Evolutionary conservation across 2,113 vertebrate species (phyloP), one percentile per base, ranked within the genome.

Genomic region (Forbesichthys papilliferus): DNA sequence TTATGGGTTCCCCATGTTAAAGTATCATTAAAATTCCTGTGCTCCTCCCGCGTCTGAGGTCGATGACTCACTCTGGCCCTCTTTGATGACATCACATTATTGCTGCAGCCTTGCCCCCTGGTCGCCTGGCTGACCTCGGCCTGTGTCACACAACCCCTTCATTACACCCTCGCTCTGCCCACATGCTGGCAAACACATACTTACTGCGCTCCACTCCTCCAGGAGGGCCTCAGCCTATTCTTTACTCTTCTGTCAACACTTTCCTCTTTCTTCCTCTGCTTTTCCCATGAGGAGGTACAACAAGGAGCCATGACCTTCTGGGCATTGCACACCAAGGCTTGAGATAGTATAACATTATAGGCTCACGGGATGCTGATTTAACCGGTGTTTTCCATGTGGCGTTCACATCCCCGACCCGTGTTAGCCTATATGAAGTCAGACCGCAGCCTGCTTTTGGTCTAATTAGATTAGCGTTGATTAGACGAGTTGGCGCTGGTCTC

Each of bases 71-170:
- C 75, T 47, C 77, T 51, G 87, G 77, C 84, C 78, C 77, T 83
- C 87, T 90, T 86, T 90, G 90, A 92, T 93, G 90, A 93, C 88
- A 81, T 90, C 90, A 92, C 77, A 66, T 74, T 85, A 87, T 88
- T 88, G 76, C 83, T 34, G 71, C 79, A 81, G 81, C 78, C 80
- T 79, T 74, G 73, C 61, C 77, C 84, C 58, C 74, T 80, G 49
- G 77, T 68, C 68, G 64, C 65, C 80, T 84, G 81, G 80, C 82
- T 90, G 89, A 92, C 89, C 90, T 78, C 79, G 75, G 84, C 69
- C 81, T 80, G 78, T 56, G 61, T 71, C 74, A 75, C 75, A 64
- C 64, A 88, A 90, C 83, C 88, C 87, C 81, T 36, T 91, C 81
- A 91, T 93, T 91, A 92, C 87, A 83, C 78, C 86, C 77, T 68